These are phyloP conservation scores for Chlorodrepanis virens DNA, from an alignment of 2,113 vertebrate genomes.

Conservation along the genomic window DNA sequence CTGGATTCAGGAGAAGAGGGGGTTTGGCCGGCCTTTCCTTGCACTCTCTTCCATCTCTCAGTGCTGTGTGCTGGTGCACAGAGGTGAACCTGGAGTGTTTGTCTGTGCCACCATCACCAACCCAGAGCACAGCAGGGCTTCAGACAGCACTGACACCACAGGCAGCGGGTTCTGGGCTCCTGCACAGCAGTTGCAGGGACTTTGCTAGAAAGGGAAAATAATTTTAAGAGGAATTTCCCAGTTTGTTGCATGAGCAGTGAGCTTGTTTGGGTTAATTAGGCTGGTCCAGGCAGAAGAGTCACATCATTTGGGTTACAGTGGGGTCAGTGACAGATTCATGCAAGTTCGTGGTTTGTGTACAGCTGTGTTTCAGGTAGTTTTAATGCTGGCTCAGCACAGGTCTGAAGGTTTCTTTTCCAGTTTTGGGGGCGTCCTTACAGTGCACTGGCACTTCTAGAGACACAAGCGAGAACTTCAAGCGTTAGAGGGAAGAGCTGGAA, in stretches of 20 bases:
- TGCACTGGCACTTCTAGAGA: slow-evolving; percentile 46
- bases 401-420: background rate
- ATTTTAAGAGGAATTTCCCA: background rate
- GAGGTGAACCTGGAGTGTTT: background rate
- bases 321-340: background rate
- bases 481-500: slow-evolving; percentile 22
- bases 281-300: background rate
- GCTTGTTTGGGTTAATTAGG: background rate
- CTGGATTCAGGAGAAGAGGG: background rate
- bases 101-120: background rate
- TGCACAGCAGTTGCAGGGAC: background rate
- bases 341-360: background rate
- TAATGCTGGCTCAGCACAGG: background rate
- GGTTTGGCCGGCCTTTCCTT: background rate
- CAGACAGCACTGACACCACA: background rate
- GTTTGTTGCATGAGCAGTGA: background rate
- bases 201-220: background rate
- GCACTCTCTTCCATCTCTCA: background rate
- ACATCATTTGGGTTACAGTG: background rate
- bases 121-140: background rate
- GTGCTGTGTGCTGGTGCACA: background rate
- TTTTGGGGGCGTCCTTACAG: slow-evolving; percentile 36
- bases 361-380: background rate
- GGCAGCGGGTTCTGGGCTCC: background rate
- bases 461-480: background rate